Percentiles rank a stretch among this genome's conserved stretches.
Evolutionary conservation across 1,140 invertebrate species (phyloP).

Genomic region (Colletes latitarsis): DNA sequence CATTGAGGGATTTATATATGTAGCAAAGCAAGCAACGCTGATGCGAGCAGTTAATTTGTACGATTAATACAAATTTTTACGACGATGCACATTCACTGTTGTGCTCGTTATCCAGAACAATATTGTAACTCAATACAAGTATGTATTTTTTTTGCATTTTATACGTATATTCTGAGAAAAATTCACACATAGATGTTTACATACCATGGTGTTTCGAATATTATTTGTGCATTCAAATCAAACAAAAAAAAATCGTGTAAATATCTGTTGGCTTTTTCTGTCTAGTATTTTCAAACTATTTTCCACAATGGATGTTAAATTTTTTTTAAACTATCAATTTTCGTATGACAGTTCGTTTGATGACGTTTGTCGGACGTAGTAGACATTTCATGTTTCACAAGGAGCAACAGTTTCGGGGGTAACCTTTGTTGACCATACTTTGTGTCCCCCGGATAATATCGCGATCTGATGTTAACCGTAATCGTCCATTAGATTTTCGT

Average conservation of each 20-base stretch:
- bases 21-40: constrained; percentile 16
- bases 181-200: no score
- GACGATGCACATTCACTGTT: neutral
- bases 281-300: no score
- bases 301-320: no score
- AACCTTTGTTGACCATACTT: neutral
- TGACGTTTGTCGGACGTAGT: no score
- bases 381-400: no score
- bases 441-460: constrained; percentile 22
- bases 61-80: constrained; percentile 18
- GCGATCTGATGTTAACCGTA: constrained; percentile 50
- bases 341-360: no score
- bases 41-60: constrained; percentile 28
- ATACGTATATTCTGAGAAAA: no score
- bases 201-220: no score
- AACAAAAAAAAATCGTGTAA: no score
- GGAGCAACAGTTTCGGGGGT: neutral
- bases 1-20: neutral
- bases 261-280: no score
- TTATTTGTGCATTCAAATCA: no score
- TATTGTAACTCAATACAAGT: constrained; percentile 11
- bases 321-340: no score
- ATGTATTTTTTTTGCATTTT: neutral
- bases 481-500: constrained; percentile 53
- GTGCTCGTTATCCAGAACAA: constrained; percentile 13